phyloP scores from a whole-genome alignment of 2,888 invertebrate species.

The Anaspis maculata region DNA sequence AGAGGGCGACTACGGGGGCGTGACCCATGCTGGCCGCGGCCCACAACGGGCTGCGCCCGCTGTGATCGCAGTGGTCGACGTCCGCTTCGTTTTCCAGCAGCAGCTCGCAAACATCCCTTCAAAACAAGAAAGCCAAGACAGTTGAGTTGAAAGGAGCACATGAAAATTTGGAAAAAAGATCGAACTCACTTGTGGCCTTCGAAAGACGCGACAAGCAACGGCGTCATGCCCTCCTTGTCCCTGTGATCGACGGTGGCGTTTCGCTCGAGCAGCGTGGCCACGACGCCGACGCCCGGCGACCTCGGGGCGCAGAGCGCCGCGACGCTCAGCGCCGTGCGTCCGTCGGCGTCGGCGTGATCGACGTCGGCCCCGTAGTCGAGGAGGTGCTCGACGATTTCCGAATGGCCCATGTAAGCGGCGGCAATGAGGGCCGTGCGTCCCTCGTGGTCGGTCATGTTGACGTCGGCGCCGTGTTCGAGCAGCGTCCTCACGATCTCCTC shows the following conservation, averaged over 20 bases:
- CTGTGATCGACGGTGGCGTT: conserved; percentile 76
- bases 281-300: conserved; percentile 64
- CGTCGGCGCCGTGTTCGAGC: conserved; percentile 66
- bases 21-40: conserved; percentile 92
- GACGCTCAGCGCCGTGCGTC: conserved; percentile 79
- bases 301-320: conserved; percentile 79
- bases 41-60: conserved; percentile 81
- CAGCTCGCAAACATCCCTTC: conserved; percentile 80
- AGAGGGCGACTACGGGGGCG: conserved; percentile 71
- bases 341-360: conserved; percentile 81
- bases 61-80: conserved; percentile 75
- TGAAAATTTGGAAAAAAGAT: not conserved
- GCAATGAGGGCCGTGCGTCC: conserved; percentile 87
- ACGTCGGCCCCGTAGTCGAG: conserved; percentile 75
- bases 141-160: not conserved
- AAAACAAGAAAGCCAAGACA: conserved; percentile 12
- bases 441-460: conserved; percentile 80
- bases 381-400: conserved; percentile 73
- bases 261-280: conserved; percentile 66
- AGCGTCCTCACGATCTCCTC: conserved; percentile 71
- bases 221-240: conserved; percentile 82
- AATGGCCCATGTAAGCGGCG: conserved; percentile 93
- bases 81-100: conserved; percentile 88
- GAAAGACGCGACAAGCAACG: conserved; percentile 80
- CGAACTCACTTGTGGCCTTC: conserved; percentile 71